Evolutionary conservation across 2,888 invertebrate genomes (phyloP).

Genomic region (Diaphora mendica): DNA sequence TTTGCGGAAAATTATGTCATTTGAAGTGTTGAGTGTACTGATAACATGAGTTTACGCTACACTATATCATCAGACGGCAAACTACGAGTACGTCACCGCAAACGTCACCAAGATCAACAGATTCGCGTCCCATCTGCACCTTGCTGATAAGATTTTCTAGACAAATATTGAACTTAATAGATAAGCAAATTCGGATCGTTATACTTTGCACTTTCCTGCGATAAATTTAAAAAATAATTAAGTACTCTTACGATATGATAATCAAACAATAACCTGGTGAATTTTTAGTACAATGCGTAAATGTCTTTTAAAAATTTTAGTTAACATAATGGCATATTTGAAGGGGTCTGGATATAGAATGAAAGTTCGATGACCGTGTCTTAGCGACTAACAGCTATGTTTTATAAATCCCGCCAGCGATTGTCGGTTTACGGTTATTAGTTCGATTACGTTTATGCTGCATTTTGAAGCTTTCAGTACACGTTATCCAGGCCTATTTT

Average conservation of each 20-base stretch:
- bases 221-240: constrained; percentile 70
- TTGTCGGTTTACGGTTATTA: constrained; percentile 70
- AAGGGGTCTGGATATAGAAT: constrained; percentile 54
- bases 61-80: constrained; percentile 49
- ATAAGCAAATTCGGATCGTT: constrained; percentile 79
- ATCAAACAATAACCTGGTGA: constrained; percentile 42
- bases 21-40: background rate
- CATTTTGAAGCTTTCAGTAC: constrained; percentile 67
- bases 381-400: constrained; percentile 62
- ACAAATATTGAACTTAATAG: constrained; percentile 73
- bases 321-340: constrained; percentile 28
- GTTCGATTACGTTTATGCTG: constrained; percentile 71
- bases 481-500: constrained; percentile 60
- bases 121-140: constrained; percentile 73
- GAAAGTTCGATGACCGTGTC: constrained; percentile 69
- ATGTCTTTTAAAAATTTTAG: constrained; percentile 42
- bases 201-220: constrained; percentile 79
- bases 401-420: constrained; percentile 67
- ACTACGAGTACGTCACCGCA: constrained; percentile 64
- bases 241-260: constrained; percentile 62
- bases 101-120: constrained; percentile 71
- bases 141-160: constrained; percentile 70
- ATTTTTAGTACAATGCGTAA: constrained; percentile 27
- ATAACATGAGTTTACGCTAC: constrained; percentile 17
- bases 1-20: constrained; percentile 1